These are phyloP conservation scores for Gallinago nigripennis DNA, from an alignment of 2,797 vertebrate genomes.

Conservation along the genomic window DNA sequence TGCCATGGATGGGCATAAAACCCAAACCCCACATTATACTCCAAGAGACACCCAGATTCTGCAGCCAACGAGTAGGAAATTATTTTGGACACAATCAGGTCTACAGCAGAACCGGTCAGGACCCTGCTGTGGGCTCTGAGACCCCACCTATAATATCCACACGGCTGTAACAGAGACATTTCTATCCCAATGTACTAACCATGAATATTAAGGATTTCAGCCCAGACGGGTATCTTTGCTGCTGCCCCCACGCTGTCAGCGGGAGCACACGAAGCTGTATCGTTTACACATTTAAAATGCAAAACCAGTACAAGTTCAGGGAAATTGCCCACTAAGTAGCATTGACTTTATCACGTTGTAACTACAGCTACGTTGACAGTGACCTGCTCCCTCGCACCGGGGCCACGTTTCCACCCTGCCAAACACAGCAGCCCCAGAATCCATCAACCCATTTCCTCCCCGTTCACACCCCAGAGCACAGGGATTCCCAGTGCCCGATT, in stretches of 20 bases:
- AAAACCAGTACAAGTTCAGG: background rate
- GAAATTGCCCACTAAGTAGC: background rate
- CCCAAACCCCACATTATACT: background rate
- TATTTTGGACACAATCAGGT: background rate
- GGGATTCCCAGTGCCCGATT: background rate
- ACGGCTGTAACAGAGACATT: background rate
- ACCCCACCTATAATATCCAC: background rate
- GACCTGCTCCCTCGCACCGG: background rate
- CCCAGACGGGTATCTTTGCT: background rate
- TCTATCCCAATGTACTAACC: background rate
- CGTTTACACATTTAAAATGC: background rate
- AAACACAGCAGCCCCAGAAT: background rate
- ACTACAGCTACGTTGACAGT: background rate
- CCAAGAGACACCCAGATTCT: background rate
- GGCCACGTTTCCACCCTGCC: background rate
- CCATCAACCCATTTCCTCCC: background rate
- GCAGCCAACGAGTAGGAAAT: background rate
- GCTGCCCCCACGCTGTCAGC: background rate
- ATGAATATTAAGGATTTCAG: background rate
- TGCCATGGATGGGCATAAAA: background rate
- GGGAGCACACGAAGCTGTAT: background rate
- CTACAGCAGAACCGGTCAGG: background rate
- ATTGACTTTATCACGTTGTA: background rate
- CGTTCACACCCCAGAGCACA: rapidly evolving
- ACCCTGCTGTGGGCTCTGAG: background rate